phyloP scores from a whole-genome alignment of 1,140 invertebrate genomes.

The Acromyrmex charruanus region DNA sequence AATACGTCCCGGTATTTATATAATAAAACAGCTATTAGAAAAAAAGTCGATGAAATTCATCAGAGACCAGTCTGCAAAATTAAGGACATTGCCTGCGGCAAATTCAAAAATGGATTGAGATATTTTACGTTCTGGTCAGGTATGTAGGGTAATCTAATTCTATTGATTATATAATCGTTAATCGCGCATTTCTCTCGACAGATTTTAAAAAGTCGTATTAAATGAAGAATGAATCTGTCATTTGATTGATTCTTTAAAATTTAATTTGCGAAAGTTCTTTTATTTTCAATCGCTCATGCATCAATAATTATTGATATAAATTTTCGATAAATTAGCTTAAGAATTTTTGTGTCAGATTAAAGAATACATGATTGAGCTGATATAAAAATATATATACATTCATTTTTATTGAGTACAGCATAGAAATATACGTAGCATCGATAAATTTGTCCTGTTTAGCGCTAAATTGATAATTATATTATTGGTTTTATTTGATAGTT shows the following conservation, averaged over 20 bases:
- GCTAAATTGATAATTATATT: slow-evolving; percentile 11
- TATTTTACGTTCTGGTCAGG: not conserved
- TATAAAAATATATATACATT: not conserved
- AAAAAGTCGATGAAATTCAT: slow-evolving; percentile 1
- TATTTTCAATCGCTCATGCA: not conserved
- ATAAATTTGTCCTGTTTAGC: not conserved
- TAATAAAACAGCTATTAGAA: not conserved
- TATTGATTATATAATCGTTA: slow-evolving; percentile 15
- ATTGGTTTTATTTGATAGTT: not conserved
- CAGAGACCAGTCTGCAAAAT: slow-evolving; percentile 10
- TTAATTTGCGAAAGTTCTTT: slow-evolving; percentile 5
- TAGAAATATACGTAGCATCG: not conserved
- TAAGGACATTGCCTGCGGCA: not conserved
- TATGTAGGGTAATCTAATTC: slow-evolving; percentile 20
- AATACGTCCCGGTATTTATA: slow-evolving; percentile 26
- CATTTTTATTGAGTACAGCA: not conserved
- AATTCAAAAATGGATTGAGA: not conserved
- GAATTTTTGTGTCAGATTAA: not conserved
- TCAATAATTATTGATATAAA: not conserved
- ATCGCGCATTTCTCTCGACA: not conserved
- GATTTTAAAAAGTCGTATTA: not conserved
- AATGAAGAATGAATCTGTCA: not conserved
- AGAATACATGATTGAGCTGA: not conserved
- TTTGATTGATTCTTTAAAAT: not conserved
- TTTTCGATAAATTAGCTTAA: not conserved